Evolutionary conservation across 2,888 invertebrate species (phyloP).

Genomic region (Pollenia amentaria): DNA sequence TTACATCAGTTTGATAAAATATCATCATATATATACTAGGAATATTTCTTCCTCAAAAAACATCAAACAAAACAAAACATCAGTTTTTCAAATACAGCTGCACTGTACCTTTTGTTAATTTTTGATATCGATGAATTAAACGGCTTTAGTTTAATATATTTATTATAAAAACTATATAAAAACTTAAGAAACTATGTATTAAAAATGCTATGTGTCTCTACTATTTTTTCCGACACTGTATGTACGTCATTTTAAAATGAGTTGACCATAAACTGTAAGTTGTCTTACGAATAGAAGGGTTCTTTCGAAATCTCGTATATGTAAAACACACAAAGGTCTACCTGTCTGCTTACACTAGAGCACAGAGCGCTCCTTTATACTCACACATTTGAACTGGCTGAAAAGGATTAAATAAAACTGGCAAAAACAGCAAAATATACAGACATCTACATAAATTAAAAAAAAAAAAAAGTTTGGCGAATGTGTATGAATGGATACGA

Average conservation of each 20-base stretch:
- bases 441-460: neutral
- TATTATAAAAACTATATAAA: neutral
- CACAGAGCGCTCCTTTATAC: slow-evolving; percentile 6
- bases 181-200: neutral
- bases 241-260: slow-evolving; percentile 16
- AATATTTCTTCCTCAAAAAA: no score
- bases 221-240: no score
- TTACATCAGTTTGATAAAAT: no score
- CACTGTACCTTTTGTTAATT: no score
- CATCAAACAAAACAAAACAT: no score
- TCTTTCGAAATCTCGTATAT: slow-evolving; percentile 27
- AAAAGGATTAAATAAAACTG: slow-evolving; percentile 52
- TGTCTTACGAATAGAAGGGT: slow-evolving; percentile 4
- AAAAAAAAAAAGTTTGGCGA: neutral
- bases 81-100: no score
- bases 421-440: slow-evolving; percentile 12
- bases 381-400: slow-evolving; percentile 23
- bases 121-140: no score
- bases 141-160: no score
- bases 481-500: neutral
- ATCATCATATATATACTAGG: no score
- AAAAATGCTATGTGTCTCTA: no score
- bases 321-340: slow-evolving; percentile 7
- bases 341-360: neutral
- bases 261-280: slow-evolving; percentile 45